A percentile compares a stretch with the other conserved stretches of the same genome.
Evolutionary conservation across 2,797 vertebrate species (phyloP).

Genomic region (Hapalemur alaotrensis): DNA sequence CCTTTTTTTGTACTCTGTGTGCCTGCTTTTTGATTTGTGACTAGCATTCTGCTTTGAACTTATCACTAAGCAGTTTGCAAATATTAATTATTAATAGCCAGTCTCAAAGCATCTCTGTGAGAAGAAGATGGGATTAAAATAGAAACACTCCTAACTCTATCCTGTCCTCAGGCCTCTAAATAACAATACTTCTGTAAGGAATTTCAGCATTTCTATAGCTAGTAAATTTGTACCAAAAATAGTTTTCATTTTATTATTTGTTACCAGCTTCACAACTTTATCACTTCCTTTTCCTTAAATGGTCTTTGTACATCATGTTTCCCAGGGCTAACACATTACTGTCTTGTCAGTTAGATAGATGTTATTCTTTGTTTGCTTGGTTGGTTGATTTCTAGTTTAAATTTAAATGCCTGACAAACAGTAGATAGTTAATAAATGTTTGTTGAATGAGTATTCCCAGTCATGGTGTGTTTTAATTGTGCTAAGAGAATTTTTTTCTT

Average conservation of each 20-base stretch:
- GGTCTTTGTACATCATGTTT: background rate
- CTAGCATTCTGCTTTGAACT: conserved; percentile 20
- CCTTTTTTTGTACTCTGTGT: background rate
- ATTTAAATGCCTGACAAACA: background rate
- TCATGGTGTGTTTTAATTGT: background rate
- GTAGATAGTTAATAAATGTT: background rate
- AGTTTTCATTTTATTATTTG: conserved; percentile 9
- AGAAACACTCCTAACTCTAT: background rate
- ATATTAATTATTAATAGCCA: conserved; percentile 1
- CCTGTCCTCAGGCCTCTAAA: background rate
- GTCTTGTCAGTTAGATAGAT: background rate
- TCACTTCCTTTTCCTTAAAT: conserved; percentile 8
- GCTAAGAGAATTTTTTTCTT: background rate
- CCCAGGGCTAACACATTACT: background rate
- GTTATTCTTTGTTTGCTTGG: conserved; percentile 16
- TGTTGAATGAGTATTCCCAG: background rate
- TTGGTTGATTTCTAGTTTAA: conserved; percentile 8
- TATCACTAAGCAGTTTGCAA: background rate
- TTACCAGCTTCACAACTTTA: background rate
- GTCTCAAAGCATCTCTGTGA: conserved; percentile 16
- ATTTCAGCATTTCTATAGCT: background rate
- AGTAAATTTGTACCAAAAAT: conserved; percentile 27
- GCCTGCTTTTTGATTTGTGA: conserved; percentile 36
- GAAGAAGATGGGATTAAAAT: conserved; percentile 9
- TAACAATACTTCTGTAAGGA: background rate